Percentiles rank a stretch among this genome's conserved stretches.
These are phyloP conservation scores for Furnarius figulus DNA, from an alignment of 2,113 vertebrate genomes.

Conservation along the genomic window DNA sequence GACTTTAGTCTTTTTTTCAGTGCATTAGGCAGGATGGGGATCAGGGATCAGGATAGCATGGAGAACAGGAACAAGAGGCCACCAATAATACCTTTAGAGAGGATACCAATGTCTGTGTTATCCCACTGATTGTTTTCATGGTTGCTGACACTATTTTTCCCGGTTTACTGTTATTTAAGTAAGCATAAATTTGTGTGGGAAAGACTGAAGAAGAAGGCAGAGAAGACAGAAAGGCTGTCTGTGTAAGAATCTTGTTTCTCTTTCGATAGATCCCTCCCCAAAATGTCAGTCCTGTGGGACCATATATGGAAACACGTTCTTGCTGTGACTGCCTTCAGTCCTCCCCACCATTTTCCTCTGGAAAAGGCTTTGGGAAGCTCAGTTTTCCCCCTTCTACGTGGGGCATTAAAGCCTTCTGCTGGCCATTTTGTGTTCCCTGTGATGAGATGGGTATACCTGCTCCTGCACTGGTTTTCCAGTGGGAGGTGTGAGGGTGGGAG, in stretches of 20 bases:
- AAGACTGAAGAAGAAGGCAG: not conserved
- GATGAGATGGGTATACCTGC: not conserved
- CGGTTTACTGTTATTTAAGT: not conserved
- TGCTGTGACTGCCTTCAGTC: not conserved
- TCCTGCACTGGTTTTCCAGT: not conserved
- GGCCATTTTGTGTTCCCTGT: rapidly evolving
- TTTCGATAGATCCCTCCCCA: not conserved
- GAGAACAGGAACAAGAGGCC: not conserved
- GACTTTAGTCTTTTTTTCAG: not conserved
- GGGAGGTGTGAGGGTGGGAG: not conserved
- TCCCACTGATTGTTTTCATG: not conserved
- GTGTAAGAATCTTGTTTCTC: not conserved
- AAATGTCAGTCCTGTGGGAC: not conserved
- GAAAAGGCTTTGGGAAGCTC: not conserved
- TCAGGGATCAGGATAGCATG: not conserved
- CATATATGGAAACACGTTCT: not conserved
- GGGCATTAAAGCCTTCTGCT: not conserved
- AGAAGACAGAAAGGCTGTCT: not conserved
- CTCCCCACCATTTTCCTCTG: not conserved
- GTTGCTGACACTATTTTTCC: not conserved
- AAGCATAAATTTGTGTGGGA: not conserved
- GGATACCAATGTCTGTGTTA: not conserved
- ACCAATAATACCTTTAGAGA: not conserved
- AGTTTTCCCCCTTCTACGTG: rapidly evolving
- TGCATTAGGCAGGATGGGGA: not conserved